phyloP scores from a whole-genome alignment of 2,888 invertebrate species.

The Globia sparganii region DNA sequence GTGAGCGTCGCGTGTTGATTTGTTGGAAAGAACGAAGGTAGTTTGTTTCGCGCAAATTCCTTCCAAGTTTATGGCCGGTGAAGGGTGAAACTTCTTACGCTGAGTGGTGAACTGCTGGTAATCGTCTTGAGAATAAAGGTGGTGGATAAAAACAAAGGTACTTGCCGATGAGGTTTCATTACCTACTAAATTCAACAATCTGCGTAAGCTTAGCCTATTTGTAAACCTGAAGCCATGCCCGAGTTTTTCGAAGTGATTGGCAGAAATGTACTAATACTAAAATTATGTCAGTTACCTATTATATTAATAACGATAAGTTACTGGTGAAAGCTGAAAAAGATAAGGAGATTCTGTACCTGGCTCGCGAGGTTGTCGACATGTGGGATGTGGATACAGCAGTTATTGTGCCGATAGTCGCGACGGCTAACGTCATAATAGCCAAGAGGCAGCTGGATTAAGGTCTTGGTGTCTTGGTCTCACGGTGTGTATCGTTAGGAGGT shows the following conservation, averaged over 20 bases:
- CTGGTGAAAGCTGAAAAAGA: background rate
- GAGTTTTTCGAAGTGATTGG: background rate
- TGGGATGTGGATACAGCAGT: background rate
- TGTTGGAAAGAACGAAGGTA: constrained; percentile 40
- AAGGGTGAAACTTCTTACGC: constrained; percentile 56
- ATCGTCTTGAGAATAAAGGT: constrained; percentile 31
- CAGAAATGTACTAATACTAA: background rate
- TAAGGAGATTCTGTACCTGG: background rate
- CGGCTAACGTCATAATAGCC: background rate
- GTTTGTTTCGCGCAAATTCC: constrained; percentile 57
- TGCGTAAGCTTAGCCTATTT: background rate
- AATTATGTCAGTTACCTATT: background rate
- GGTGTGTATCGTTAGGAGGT: background rate
- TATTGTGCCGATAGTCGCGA: background rate
- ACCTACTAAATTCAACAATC: background rate
- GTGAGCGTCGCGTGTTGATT: constrained; percentile 60
- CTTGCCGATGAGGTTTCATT: constrained; percentile 18
- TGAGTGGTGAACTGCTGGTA: constrained; percentile 40
- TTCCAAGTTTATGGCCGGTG: constrained; percentile 54
- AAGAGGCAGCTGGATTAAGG: background rate
- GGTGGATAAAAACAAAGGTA: constrained; percentile 31
- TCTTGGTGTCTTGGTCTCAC: background rate
- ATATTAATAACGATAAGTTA: background rate
- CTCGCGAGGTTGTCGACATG: background rate
- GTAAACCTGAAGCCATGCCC: background rate